phyloP scores from a whole-genome alignment of 2,888 invertebrate species.

The Sarcophaga subvicina region DNA sequence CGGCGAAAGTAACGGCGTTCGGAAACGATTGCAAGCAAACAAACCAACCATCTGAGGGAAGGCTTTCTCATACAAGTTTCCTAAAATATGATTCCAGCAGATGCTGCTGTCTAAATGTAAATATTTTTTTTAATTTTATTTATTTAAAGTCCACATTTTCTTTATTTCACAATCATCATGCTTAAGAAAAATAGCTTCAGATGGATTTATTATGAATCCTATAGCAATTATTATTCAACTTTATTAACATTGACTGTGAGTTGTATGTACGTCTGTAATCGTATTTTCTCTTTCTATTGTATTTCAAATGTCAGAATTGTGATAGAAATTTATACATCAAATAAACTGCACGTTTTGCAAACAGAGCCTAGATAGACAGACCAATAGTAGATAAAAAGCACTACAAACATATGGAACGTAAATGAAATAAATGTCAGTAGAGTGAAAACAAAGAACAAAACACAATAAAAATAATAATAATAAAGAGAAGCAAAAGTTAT shows the following conservation, averaged over 20 bases:
- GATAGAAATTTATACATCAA: slow-evolving; percentile 34
- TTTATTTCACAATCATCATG: background rate
- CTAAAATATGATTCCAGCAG: too few relatives aligned
- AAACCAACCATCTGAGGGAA: too few relatives aligned
- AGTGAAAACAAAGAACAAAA: slow-evolving; percentile 16
- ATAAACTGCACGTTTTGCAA: slow-evolving; percentile 31
- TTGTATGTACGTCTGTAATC: background rate
- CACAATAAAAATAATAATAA: background rate
- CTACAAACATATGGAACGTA: slow-evolving; percentile 9
- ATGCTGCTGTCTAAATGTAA: too few relatives aligned
- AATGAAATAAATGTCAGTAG: slow-evolving; percentile 44
- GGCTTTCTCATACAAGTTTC: too few relatives aligned
- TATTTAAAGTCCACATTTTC: background rate
- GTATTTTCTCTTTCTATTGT: background rate
- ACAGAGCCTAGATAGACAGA: slow-evolving; percentile 26
- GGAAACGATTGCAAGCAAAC: too few relatives aligned
- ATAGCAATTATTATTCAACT: background rate
- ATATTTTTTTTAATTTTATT: too few relatives aligned
- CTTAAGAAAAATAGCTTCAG: background rate
- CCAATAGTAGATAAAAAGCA: background rate
- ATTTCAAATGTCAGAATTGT: slow-evolving; percentile 49
- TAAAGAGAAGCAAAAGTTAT: slow-evolving; percentile 41
- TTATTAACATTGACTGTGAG: background rate
- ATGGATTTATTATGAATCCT: background rate
- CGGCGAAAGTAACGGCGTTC: too few relatives aligned